Conservation (phyloP, 2,797 vertebrate genomes). For the Notoglanidium macrostoma region DNA sequence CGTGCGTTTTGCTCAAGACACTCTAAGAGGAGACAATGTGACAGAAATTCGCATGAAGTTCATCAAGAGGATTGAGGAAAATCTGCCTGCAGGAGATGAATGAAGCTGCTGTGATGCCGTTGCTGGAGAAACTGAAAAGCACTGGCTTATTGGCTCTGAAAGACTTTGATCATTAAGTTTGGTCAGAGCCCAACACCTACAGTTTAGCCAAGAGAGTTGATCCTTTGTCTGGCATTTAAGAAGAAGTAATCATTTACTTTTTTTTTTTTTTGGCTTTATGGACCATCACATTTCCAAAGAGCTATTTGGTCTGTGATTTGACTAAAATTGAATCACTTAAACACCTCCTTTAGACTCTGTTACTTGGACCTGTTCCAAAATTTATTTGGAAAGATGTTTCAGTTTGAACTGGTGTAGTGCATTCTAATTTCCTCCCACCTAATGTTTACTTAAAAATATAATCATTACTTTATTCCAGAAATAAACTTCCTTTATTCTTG, state of each 20-base stretch:
- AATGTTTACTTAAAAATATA: neutral
- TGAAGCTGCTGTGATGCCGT: conserved; percentile 59
- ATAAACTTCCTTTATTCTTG: neutral
- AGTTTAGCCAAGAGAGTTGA: conserved; percentile 24
- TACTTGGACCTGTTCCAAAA: neutral
- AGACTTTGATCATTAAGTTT: conserved; percentile 37
- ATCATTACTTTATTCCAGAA: neutral
- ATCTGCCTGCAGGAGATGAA: conserved; percentile 92
- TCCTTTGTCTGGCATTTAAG: conserved; percentile 12
- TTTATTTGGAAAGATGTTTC: neutral
- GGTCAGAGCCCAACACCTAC: conserved; percentile 22
- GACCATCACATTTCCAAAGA: neutral
- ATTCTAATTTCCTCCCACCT: neutral
- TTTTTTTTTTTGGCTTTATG: neutral
- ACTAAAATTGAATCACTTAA: neutral
- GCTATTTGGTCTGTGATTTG: neutral
- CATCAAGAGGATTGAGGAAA: conserved; percentile 97
- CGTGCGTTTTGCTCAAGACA: conserved; percentile 93
- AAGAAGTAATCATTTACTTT: neutral
- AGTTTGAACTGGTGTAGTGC: neutral
- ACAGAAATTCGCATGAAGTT: conserved; percentile 99
- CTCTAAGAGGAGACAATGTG: conserved; percentile 91
- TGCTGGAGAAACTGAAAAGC: conserved; percentile 58
- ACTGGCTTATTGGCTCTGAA: conserved; percentile 42
- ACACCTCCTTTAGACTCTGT: neutral